phyloP scores from a whole-genome alignment of 1,140 invertebrate genomes.

The Heliconius himera region DNA sequence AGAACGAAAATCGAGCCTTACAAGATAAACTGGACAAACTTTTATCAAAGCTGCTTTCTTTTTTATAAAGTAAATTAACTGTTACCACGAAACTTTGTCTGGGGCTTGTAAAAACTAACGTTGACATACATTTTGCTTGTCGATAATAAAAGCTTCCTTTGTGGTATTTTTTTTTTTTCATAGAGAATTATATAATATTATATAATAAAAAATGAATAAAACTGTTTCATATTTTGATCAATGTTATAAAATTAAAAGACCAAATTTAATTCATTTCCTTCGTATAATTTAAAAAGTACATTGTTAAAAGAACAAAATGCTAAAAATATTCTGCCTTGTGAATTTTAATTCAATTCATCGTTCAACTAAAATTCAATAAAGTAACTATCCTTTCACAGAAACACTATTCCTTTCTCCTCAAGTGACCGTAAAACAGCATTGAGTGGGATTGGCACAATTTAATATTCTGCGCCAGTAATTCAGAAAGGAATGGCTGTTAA shows the following conservation, averaged over 20 bases:
- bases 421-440: conserved; percentile 30
- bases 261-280: not conserved
- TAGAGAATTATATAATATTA: not conserved
- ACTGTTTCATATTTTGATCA: not conserved
- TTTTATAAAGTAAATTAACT: not conserved
- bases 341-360: not conserved
- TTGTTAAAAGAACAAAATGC: not conserved
- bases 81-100: not conserved
- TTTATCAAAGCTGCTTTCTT: not conserved
- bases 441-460: conserved; percentile 27
- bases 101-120: not conserved
- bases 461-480: conserved; percentile 15
- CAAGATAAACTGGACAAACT: not conserved
- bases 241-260: not conserved
- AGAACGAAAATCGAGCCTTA: not conserved
- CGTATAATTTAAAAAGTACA: not conserved
- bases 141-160: not conserved
- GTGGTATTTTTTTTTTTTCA: not conserved
- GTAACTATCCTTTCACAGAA: conserved; percentile 9
- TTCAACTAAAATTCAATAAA: conserved; percentile 22
- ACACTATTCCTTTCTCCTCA: conserved; percentile 22
- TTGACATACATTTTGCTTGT: not conserved
- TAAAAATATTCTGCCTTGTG: not conserved
- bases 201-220: no score
- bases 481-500: not conserved